phyloP scores from a whole-genome alignment of 2,888 invertebrate genomes.

The Strigamia transsilvanica region DNA sequence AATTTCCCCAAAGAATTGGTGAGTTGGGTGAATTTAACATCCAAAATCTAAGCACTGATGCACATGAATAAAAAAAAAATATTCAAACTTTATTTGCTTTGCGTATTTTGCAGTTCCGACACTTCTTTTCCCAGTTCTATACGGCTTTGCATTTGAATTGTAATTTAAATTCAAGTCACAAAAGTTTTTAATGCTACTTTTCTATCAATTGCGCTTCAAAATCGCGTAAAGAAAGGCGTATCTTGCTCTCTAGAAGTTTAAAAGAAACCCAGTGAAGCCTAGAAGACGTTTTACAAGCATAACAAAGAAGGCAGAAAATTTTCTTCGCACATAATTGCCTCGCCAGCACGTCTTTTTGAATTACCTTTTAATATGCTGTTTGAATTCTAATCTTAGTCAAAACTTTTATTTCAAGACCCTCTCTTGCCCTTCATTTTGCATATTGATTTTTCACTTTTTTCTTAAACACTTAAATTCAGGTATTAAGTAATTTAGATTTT shows the following conservation, averaged over 20 bases:
- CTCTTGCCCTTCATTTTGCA: not conserved
- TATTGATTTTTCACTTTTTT: not conserved
- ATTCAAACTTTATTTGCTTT: not conserved
- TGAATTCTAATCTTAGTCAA: conserved; percentile 25
- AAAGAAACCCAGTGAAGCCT: not conserved
- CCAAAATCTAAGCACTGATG: not conserved
- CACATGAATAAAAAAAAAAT: not conserved
- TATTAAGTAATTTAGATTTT: conserved; percentile 2
- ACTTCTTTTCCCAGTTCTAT: not conserved
- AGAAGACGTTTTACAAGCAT: not conserved
- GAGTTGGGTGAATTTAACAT: too few species aligned
- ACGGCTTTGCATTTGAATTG: not conserved
- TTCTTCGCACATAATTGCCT: conserved; percentile 9
- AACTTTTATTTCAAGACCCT: not conserved
- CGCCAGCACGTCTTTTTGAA: not conserved
- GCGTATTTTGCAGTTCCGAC: not conserved
- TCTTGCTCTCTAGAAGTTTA: not conserved
- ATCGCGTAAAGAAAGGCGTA: not conserved
- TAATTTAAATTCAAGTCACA: conserved; percentile 35
- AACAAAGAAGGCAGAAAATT: conserved; percentile 35
- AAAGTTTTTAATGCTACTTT: conserved; percentile 38
- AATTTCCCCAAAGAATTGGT: too few species aligned
- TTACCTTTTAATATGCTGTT: conserved; percentile 2
- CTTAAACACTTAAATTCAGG: not conserved
- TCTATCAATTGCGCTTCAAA: not conserved